phyloP scores from a whole-genome alignment of 35 echinoderm and acorn worm species.

The Acanthaster planci region DNA sequence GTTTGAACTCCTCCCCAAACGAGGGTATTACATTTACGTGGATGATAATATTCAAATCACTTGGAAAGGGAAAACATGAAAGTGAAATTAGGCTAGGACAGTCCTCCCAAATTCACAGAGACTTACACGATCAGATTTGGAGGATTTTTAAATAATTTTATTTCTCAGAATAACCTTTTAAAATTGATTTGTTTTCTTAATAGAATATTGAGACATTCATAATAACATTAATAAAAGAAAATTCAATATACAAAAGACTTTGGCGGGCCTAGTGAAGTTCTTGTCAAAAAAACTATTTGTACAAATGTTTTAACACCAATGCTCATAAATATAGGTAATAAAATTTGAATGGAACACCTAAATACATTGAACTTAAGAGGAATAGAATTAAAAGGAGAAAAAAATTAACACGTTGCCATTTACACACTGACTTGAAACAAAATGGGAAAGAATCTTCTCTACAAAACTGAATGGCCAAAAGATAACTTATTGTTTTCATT shows the following conservation, averaged over 20 bases:
- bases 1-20: no score
- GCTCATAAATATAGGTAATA: slow-evolving; percentile 20
- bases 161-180: slow-evolving; percentile 13
- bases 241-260: slow-evolving; percentile 29
- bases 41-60: no score
- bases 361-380: neutral
- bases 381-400: neutral
- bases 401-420: slow-evolving; percentile 3
- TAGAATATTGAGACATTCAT: slow-evolving; percentile 28
- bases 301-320: slow-evolving; percentile 21
- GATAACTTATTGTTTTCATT: neutral
- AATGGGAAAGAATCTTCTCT: neutral
- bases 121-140: neutral
- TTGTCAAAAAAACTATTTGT: slow-evolving; percentile 1
- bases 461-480: neutral
- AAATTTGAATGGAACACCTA: slow-evolving; percentile 24
- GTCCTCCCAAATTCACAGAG: no score
- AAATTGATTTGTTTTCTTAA: slow-evolving; percentile 5
- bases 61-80: no score
- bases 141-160: slow-evolving; percentile 9
- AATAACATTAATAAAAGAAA: slow-evolving; percentile 29
- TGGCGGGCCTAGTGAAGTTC: slow-evolving; percentile 19
- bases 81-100: no score
- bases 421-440: neutral
- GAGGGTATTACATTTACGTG: no score